phyloP scores from a whole-genome alignment of 2,888 invertebrate genomes.

The Trichogramma evanescens region DNA sequence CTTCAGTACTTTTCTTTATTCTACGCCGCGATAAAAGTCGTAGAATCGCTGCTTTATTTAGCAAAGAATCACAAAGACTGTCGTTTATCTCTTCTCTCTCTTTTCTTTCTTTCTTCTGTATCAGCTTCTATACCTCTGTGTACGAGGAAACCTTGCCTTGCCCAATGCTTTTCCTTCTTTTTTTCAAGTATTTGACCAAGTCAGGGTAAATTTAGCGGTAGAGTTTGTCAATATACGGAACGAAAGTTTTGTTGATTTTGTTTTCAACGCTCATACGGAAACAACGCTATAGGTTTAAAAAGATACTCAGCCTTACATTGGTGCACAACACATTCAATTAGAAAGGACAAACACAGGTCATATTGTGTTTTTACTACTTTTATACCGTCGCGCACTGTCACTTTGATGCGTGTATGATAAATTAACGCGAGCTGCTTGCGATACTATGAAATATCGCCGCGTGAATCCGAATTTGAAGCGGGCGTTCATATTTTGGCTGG shows the following conservation, averaged over 20 bases:
- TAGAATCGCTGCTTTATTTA: conserved; percentile 17
- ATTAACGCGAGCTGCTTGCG: too few relatives aligned
- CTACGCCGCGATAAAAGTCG: conserved; percentile 11
- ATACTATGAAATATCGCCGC: too few relatives aligned
- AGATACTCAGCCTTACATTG: too few relatives aligned
- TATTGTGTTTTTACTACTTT: too few relatives aligned
- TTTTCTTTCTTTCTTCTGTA: not conserved
- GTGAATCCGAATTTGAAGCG: too few relatives aligned
- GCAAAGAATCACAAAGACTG: conserved; percentile 18
- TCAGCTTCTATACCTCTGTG: not conserved
- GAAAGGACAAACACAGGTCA: too few relatives aligned
- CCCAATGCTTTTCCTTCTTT: not conserved
- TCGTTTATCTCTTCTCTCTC: not conserved
- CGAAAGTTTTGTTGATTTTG: conserved; percentile 16
- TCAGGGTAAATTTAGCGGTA: conserved; percentile 12
- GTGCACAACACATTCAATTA: too few relatives aligned
- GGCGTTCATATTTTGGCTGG: too few relatives aligned
- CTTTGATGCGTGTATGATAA: too few relatives aligned
- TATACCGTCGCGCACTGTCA: too few relatives aligned
- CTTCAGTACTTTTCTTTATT: conserved; percentile 9
- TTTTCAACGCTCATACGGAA: conserved; percentile 14
- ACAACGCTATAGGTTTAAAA: not conserved
- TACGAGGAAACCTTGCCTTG: not conserved
- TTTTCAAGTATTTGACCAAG: conserved; percentile 15
- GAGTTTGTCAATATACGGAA: conserved; percentile 14